Evolutionary conservation across 1,140 invertebrate genomes (phyloP).

Genomic region (Pentalonia nigronervosa): DNA sequence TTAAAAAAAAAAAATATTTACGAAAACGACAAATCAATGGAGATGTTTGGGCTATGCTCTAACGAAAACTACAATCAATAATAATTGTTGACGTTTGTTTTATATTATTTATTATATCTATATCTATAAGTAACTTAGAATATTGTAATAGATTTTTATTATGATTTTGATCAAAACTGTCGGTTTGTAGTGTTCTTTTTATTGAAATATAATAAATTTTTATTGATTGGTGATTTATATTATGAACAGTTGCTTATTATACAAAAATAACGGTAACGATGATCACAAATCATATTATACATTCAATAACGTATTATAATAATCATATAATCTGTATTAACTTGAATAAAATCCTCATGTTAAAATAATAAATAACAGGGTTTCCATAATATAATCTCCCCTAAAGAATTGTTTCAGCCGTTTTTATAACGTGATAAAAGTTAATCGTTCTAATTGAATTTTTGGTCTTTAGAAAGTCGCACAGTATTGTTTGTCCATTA

Average conservation of each 20-base stretch:
- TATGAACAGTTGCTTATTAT: neutral
- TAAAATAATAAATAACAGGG: neutral
- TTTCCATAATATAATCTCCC: constrained; percentile 2
- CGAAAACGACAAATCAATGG: neutral
- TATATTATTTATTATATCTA: neutral
- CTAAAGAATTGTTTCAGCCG: neutral
- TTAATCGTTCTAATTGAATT: constrained; percentile 47
- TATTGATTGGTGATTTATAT: neutral
- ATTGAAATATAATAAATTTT: too few relatives aligned
- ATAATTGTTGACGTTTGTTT: neutral
- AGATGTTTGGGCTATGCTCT: neutral
- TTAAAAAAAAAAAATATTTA: neutral
- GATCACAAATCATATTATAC: neutral
- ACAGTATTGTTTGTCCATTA: constrained; percentile 27
- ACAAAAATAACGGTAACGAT: neutral
- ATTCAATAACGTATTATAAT: neutral
- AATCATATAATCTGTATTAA: neutral
- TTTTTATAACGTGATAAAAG: constrained; percentile 26
- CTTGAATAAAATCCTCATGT: neutral
- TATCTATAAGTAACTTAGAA: neutral
- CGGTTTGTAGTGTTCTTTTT: too few relatives aligned
- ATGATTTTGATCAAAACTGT: neutral
- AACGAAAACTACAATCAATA: neutral
- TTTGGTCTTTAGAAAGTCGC: neutral
- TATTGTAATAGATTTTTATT: neutral